Base-by-base conservation (phyloP, 2,888 invertebrate species). In the Charanyca ferruginea region DNA sequence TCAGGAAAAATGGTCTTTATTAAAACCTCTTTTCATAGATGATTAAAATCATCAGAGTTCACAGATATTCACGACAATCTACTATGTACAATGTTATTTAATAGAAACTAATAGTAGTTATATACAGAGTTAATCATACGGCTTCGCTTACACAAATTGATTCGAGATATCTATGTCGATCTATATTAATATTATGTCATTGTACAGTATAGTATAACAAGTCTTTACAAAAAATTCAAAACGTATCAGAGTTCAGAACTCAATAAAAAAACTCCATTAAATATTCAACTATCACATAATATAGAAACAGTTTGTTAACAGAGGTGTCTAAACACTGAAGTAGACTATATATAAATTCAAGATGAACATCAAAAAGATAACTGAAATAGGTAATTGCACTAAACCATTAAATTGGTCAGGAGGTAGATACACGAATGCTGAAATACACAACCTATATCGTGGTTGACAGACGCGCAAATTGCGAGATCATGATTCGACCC, bases 1-100 rank as follows among this genome's bases (percentile, higher is more conserved):
- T 86, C 90, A 88, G 89, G 91, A 91, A 93, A 92, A 92, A 89
- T 90, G 90, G 90, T 89, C 88, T 93, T 93, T 93, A 93, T 89
- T 94, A 89, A 92, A 93, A 91, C 90, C 91, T 85, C 84, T 80
- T 85, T 85, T 84, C 67, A 80, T 71, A 74, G 88, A 85, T 88
- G 88, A 88, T n/a, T 76, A 81, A 63, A 77, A 80, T 85, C 86
- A 87, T 82, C 88, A 84, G 76, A 88, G 87, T 87, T 87, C 87
- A 92, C 92, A 92, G 89, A 91, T 92, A 91, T 86, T 81, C 85
- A 90, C 90, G 88, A 85, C 86, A 70, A 85, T 79, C 86, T 91
- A 91, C 84, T 93, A 93, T 93, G 77, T 93, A 93, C 93, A 93
- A 59, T 75, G 69, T 79, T 82, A 85, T 78, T 79, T 77, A 75